Evolutionary conservation across 2,113 vertebrate genomes (phyloP).

Genomic region (Malaclemys terrapin): DNA sequence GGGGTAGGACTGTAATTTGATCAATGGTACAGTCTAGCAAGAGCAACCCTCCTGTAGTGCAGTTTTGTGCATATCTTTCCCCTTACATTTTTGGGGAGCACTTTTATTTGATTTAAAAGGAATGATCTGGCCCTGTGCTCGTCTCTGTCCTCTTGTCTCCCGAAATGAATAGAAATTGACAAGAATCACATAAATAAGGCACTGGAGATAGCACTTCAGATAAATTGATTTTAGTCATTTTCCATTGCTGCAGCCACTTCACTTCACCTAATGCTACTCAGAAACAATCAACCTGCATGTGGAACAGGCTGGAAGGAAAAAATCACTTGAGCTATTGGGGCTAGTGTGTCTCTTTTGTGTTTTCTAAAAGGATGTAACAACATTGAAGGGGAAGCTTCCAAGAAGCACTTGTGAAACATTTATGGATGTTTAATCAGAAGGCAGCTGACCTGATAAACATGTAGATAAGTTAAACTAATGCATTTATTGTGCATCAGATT

Average conservation of each 20-base stretch:
- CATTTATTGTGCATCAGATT: not conserved
- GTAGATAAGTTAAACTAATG: not conserved
- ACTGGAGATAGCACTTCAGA: not conserved
- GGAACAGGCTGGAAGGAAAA: not conserved
- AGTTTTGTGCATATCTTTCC: not conserved
- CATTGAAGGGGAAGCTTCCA: not conserved
- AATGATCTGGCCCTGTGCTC: not conserved
- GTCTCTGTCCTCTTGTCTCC: not conserved
- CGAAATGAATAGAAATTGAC: not conserved
- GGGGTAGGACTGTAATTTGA: not conserved
- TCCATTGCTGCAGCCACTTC: not conserved
- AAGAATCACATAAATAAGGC: not conserved
- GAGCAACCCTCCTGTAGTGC: not conserved
- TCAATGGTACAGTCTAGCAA: not conserved
- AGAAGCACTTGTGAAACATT: not conserved
- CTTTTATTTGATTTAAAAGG: not conserved
- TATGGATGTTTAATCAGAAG: not conserved
- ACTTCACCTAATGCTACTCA: not conserved
- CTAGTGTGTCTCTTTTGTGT: not conserved
- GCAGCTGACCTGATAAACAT: not conserved
- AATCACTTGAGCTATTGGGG: not conserved
- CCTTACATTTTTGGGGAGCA: not conserved
- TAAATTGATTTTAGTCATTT: not conserved
- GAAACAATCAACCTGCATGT: not conserved
- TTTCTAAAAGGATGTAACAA: not conserved